phyloP scores from a whole-genome alignment of 2,888 invertebrate genomes.

The Itoplectis maculator region DNA sequence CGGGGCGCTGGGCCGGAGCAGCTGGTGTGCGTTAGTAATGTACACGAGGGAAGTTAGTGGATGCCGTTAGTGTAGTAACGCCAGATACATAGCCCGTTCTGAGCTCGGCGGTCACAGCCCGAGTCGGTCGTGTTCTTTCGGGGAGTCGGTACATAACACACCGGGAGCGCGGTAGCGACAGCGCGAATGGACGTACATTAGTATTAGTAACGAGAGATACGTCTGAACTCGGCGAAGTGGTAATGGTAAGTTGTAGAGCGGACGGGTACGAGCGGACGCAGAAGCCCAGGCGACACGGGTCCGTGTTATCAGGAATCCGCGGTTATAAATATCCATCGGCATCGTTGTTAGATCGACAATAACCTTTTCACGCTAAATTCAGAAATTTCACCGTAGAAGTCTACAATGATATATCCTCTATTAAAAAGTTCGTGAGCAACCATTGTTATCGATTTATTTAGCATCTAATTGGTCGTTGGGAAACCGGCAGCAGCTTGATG shows the following conservation, averaged over 20 bases:
- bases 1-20: constrained; percentile 26
- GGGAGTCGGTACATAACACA: background rate
- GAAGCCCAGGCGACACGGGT: background rate
- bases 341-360: no score
- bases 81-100: constrained; percentile 30
- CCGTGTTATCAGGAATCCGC: background rate
- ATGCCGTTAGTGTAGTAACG: constrained; percentile 20
- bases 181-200: background rate
- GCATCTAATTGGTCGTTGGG: no score
- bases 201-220: constrained; percentile 12
- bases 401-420: no score
- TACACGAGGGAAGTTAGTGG: constrained; percentile 10
- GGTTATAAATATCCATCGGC: background rate
- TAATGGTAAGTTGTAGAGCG: constrained; percentile 12
- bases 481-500: no score
- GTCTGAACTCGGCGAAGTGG: background rate
- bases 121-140: constrained; percentile 22
- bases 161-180: constrained; percentile 1
- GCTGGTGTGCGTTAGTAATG: constrained; percentile 50
- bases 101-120: background rate
- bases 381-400: no score
- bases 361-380: no score
- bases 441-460: no score
- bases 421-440: no score
- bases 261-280: background rate